These are phyloP conservation scores for Watsonalla binaria DNA, from an alignment of 2,888 invertebrate species.

Conservation along the genomic window DNA sequence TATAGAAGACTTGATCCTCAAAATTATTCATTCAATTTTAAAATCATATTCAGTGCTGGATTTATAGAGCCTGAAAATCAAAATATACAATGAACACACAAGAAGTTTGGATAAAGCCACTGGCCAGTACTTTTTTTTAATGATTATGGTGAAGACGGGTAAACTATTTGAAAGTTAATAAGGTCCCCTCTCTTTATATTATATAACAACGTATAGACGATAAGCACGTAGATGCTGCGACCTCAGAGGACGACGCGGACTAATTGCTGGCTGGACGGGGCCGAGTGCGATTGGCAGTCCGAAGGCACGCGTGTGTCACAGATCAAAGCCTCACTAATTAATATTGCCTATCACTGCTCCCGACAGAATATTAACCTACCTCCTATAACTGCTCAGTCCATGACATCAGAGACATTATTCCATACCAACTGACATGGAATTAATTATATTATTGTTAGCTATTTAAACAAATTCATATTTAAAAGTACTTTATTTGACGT, in stretches of 20 bases:
- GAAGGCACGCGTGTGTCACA: slow-evolving; percentile 40
- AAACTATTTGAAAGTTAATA: no score
- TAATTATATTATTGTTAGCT: neutral
- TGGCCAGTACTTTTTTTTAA: no score
- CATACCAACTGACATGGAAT: neutral
- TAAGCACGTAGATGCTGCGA: neutral
- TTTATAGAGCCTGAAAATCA: no score
- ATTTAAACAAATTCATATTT: no score
- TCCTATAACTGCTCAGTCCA: neutral
- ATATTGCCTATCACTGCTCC: slow-evolving; percentile 31
- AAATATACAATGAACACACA: no score
- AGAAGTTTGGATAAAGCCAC: no score
- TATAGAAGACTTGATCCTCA: no score
- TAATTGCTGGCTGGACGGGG: slow-evolving; percentile 44
- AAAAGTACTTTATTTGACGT: no score
- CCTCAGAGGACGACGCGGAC: slow-evolving; percentile 17
- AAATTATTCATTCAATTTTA: no score
- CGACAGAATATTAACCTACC: slow-evolving; percentile 1
- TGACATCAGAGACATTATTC: neutral
- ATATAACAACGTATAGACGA: neutral
- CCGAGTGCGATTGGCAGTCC: slow-evolving; percentile 52
- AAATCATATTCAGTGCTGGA: no score
- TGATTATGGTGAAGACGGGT: no score
- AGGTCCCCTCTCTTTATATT: neutral
- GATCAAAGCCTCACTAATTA: slow-evolving; percentile 49